Evolutionary conservation across 2,888 invertebrate genomes (phyloP).

Genomic region (Crematogaster levior): DNA sequence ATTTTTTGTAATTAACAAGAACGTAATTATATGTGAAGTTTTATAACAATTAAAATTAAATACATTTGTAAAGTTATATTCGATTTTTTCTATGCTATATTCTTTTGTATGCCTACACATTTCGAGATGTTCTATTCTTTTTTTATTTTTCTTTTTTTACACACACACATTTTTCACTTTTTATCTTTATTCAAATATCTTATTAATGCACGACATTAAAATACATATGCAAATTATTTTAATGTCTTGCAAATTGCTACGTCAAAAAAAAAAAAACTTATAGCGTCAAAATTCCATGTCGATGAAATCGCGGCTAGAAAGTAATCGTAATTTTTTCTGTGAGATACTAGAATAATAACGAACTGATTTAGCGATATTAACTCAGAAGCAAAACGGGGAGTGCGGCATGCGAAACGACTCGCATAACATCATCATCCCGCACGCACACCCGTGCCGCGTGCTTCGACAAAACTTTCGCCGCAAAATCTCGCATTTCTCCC

Average conservation of each 20-base stretch:
- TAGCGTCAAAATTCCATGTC: background rate
- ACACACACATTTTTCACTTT: background rate
- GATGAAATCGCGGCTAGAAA: background rate
- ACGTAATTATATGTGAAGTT: background rate
- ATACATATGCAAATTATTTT: background rate
- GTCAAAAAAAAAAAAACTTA: background rate
- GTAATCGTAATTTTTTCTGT: background rate
- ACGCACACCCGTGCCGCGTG: conserved; percentile 34
- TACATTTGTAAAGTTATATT: background rate
- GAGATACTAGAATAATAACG: background rate
- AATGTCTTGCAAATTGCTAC: background rate
- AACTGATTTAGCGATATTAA: conserved; percentile 25
- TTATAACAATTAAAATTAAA: background rate
- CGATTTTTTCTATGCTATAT: background rate
- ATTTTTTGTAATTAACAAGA: background rate
- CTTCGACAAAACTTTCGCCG: conserved; percentile 71
- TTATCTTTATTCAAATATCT: background rate
- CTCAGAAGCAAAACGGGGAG: conserved; percentile 38
- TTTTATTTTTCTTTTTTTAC: background rate
- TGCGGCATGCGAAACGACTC: conserved; percentile 47
- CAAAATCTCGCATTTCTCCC: conserved; percentile 59
- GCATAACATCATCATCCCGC: conserved; percentile 52
- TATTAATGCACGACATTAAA: background rate
- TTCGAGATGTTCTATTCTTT: background rate
- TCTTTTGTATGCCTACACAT: background rate